Evolutionary conservation across 2,888 invertebrate genomes (phyloP), one percentile per base, ranked within the genome.

Genomic region (Ennomos fuscantarius): DNA sequence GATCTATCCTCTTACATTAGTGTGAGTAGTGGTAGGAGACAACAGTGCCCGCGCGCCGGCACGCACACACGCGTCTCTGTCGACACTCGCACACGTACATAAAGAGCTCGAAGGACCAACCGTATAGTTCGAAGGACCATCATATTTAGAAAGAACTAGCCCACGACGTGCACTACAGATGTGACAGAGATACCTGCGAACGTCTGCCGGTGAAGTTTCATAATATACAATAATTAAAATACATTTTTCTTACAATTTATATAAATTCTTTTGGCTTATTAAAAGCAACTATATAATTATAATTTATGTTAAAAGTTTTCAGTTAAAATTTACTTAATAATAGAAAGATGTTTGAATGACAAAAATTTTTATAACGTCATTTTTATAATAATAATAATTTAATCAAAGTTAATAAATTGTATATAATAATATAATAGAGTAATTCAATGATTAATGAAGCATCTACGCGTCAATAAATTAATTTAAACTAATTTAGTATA

Each of bases 401-500:
- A 92, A 91, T 92, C 87, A 91, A 92, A 89, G 89, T 88, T 92
- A 92, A 92, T 92, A 92, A 92, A 92, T 89, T 92, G 92, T 92
- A 93, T 89, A 90, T 92, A 92, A 92, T 92, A 90, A 92, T 92
- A 92, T 90, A 91, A 92, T 92, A 92, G 92, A 92, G 84, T 92
- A 92, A 89, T 92, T 91, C 89, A 92, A 92, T 91, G 90, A 92
- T 93, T 93, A 92, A 93, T 93, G 92, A 93, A 93, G 93, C 93
- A 88, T 92, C 92, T 92, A 93, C 92, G 89, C 87, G 91, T 87
- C 92, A 93, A 88, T 92, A 93, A 93, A 90, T 92, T 89, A 93
- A 93, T 94, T 93, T 93, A 91, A 94, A 93, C 93, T 94, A 94
- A 93, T 93, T 84, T 94, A 93, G 93, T 94, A 93, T 93, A 93